A percentile compares a stretch with the other conserved stretches of the same genome.
Evolutionary conservation across 2,888 invertebrate species (phyloP).

Genomic region (Drosophila affinis): DNA sequence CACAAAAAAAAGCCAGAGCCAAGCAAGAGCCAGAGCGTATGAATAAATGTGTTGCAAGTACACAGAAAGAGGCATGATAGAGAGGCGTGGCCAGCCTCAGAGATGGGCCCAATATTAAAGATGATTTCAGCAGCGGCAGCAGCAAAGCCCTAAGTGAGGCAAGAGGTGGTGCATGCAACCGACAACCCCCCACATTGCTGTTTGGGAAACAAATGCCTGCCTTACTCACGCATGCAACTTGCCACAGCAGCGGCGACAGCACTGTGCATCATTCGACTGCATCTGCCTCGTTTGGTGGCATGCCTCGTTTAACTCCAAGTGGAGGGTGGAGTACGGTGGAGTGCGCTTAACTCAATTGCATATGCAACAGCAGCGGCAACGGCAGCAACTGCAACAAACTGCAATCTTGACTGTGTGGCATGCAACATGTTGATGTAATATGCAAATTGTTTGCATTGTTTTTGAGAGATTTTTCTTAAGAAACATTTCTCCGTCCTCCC

Average conservation of each 20-base stretch:
- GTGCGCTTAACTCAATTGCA: constrained; percentile 70
- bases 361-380: constrained; percentile 67
- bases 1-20: constrained; percentile 17
- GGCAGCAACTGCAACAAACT: constrained; percentile 48
- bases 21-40: constrained; percentile 12
- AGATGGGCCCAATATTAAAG: constrained; percentile 11
- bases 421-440: constrained; percentile 79
- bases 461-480: constrained; percentile 47
- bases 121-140: constrained; percentile 12
- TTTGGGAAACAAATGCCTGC: constrained; percentile 53
- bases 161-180: constrained; percentile 35
- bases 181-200: constrained; percentile 38
- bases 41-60: neutral
- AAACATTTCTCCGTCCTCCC: constrained; percentile 47
- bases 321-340: constrained; percentile 19
- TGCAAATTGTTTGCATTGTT: constrained; percentile 72
- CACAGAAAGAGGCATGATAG: neutral
- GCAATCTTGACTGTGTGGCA: constrained; percentile 49
- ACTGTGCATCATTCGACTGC: constrained; percentile 7
- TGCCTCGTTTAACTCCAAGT: constrained; percentile 63
- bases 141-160: constrained; percentile 37
- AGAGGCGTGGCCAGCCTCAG: constrained; percentile 21
- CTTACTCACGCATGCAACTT: constrained; percentile 48
- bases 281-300: constrained; percentile 34
- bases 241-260: constrained; percentile 41